A percentile compares a stretch with the other conserved stretches of the same genome.
phyloP scores from a whole-genome alignment of 1,140 invertebrate species.

The Aporrectodea caliginosa region DNA sequence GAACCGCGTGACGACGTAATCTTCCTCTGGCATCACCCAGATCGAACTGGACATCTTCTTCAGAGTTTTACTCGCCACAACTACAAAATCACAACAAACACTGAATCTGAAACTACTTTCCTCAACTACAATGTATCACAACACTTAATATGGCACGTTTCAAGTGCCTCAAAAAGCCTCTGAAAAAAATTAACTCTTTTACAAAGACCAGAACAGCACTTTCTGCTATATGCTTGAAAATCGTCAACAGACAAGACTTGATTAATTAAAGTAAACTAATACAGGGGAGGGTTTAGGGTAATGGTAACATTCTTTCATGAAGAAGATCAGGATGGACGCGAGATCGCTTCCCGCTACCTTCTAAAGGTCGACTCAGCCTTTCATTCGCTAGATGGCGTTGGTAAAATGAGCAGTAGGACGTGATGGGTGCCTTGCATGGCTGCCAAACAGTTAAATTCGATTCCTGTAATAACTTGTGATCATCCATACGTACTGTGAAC shows the following conservation, averaged over 20 bases:
- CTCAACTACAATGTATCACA: neutral
- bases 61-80: slow-evolving; percentile 38
- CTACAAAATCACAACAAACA: slow-evolving; percentile 32
- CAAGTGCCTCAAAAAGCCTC: neutral
- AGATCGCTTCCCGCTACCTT: no score
- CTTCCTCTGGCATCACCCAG: slow-evolving; percentile 40
- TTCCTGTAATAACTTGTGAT: neutral
- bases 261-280: no score
- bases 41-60: slow-evolving; percentile 38
- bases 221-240: neutral
- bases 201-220: neutral
- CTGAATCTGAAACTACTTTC: neutral
- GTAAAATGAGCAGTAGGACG: neutral
- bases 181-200: neutral
- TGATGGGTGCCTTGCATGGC: neutral
- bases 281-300: no score
- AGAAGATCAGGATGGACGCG: no score
- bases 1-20: slow-evolving; percentile 48
- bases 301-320: no score
- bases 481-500: no score
- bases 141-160: no score
- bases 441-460: neutral
- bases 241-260: no score
- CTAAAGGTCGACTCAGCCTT: no score
- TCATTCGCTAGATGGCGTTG: neutral